A percentile compares a stretch with the other conserved stretches of the same genome.
These are phyloP conservation scores for Petrocephalus microphthalmus DNA, from an alignment of 2,113 vertebrate species.

Conservation along the genomic window DNA sequence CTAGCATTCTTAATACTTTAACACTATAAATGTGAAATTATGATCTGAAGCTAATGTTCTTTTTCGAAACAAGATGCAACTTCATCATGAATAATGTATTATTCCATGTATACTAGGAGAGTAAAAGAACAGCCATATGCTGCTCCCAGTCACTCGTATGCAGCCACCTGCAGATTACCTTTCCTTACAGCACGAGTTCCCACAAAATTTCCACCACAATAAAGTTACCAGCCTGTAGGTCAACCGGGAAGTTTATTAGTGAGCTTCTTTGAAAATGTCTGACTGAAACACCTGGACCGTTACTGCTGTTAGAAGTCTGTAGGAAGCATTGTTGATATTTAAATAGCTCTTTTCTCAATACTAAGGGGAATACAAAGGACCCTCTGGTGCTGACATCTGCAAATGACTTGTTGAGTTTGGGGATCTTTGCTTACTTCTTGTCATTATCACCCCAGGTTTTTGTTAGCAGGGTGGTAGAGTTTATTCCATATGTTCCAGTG, in stretches of 20 bases:
- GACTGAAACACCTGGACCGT: not conserved
- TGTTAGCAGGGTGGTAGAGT: not conserved
- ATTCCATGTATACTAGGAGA: not conserved
- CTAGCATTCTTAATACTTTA: not conserved
- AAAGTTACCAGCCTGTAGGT: not conserved
- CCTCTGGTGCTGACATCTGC: not conserved
- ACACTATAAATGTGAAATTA: not conserved
- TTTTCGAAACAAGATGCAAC: not conserved
- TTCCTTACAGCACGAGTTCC: not conserved
- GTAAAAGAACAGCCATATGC: not conserved
- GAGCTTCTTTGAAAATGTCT: not conserved
- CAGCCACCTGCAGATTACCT: not conserved
- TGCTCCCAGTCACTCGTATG: not conserved
- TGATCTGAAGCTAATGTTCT: not conserved
- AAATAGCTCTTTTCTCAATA: not conserved
- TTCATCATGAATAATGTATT: not conserved
- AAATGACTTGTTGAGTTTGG: not conserved
- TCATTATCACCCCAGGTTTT: not conserved
- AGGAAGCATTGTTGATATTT: not conserved
- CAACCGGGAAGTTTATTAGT: not conserved
- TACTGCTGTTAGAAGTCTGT: not conserved
- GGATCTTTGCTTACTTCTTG: not conserved
- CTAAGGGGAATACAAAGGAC: not conserved
- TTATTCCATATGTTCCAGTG: not conserved
- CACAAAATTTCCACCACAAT: not conserved